Base-by-base conservation (phyloP, 1,140 invertebrate genomes). In the Ostrea edulis region DNA sequence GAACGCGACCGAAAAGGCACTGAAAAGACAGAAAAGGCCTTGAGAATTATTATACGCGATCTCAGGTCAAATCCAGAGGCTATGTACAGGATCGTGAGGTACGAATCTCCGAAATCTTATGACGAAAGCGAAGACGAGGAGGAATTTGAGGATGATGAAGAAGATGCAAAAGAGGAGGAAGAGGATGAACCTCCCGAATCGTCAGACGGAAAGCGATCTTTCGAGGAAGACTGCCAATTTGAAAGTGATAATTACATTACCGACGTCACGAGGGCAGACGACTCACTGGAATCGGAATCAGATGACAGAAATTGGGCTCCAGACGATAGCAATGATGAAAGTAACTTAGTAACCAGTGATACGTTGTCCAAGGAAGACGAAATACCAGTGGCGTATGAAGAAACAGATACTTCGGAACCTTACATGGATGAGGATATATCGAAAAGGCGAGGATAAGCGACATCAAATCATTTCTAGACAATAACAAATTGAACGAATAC, bases 31-130 rank as follows among this genome's bases (percentile, higher is more conserved):
- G 82, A 84, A 52, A 20, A 84, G 2, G 85, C 84, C 22, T 29
- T 89, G 44, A 84, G 82, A 58, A 17, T 52, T 0, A 29, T 89
- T 22, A 58, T 89, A 25, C 22, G 52, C 5, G n/a, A 82, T 22
- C 51, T 89, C 51, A 89, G 62, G 53, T 51, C 55, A 14, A 52
- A 65, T n/a, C 88, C 88, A 12, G 86, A 85, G 51, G 83, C 53
- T 35, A 7, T 89, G 44, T 85, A 51, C 12, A 29, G 53, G 8
- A 84, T 84, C 22, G 84, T 82, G 22, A 82, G 68, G 35, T 85
- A 71, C 29, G 86, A 85, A 20, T 82, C 87, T 11, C 65, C 65
- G 14, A 86, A 83, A 58, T 85, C 62, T 52, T 83, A 85, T 4
- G 86, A 89, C 25, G 25, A 87, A 51, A 62, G 29, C 7, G 81